These are phyloP conservation scores for Amyelois transitella DNA, from an alignment of 1,140 invertebrate genomes.

Conservation along the genomic window DNA sequence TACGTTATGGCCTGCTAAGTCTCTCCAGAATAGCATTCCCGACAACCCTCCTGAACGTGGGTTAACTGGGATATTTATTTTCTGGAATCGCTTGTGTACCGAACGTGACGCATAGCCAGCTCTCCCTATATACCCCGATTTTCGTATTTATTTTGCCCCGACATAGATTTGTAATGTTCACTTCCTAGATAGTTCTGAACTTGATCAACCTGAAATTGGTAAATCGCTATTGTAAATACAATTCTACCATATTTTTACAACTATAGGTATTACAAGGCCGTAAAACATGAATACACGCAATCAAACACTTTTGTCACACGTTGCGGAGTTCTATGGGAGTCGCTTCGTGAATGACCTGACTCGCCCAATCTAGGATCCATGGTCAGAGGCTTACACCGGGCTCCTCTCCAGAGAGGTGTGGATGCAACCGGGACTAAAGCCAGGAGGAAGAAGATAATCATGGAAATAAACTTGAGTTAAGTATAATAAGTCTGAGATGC, in stretches of 20 bases:
- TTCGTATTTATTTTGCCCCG: neutral
- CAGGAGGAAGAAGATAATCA: too few relatives aligned
- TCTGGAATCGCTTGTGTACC: neutral
- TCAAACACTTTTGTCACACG: too few relatives aligned
- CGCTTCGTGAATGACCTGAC: neutral
- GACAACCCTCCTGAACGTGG: neutral
- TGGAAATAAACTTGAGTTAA: neutral
- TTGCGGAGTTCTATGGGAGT: too few relatives aligned
- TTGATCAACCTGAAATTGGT: neutral
- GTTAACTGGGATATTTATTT: conserved; percentile 8
- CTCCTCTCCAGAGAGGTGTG: too few relatives aligned
- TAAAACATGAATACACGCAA: too few relatives aligned
- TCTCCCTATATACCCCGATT: neutral
- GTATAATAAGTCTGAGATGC: neutral
- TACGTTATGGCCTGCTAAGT: neutral
- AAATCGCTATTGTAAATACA: too few relatives aligned
- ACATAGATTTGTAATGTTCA: neutral
- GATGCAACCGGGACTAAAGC: too few relatives aligned
- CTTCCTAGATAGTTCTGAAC: neutral
- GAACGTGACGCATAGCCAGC: conserved; percentile 2
- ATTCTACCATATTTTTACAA: too few relatives aligned
- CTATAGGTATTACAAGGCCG: too few relatives aligned
- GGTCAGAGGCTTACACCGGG: too few relatives aligned
- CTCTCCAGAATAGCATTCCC: neutral
- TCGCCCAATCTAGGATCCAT: too few relatives aligned